phyloP scores from a whole-genome alignment of 2,113 vertebrate species.

The Chaetodon auriga region DNA sequence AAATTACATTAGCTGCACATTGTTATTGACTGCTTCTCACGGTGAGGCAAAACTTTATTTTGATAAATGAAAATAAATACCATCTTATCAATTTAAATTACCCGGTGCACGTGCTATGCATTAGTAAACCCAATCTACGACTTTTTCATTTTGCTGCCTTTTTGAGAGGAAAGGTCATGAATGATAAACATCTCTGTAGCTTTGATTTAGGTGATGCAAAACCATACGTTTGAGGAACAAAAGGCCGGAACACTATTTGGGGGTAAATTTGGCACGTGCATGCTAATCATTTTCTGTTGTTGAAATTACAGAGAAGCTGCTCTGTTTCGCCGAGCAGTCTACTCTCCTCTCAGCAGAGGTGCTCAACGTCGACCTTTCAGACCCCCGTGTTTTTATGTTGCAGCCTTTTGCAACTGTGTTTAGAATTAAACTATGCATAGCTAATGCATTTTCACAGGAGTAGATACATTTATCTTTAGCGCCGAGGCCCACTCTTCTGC shows the following conservation, averaged over 20 bases:
- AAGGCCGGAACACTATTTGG: constrained; percentile 25
- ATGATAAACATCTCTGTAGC: not conserved
- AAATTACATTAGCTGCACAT: constrained; percentile 54
- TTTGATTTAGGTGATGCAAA: constrained; percentile 9
- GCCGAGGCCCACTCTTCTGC: constrained; percentile 22
- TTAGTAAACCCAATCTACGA: not conserved
- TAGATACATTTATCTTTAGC: constrained; percentile 57
- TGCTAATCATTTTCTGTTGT: constrained; percentile 62
- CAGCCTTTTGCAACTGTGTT: constrained; percentile 37
- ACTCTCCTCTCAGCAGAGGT: constrained; percentile 41
- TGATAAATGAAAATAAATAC: constrained; percentile 55
- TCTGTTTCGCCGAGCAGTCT: constrained; percentile 58
- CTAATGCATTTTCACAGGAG: constrained; percentile 54
- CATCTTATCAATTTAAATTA: constrained; percentile 29
- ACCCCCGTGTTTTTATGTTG: constrained; percentile 42
- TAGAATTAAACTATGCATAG: constrained; percentile 54
- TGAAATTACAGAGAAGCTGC: constrained; percentile 51
- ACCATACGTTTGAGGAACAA: constrained; percentile 32
- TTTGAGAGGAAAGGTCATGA: constrained; percentile 1
- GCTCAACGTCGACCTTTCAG: constrained; percentile 48
- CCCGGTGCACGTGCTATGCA: not conserved
- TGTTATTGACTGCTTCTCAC: constrained; percentile 54
- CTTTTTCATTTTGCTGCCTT: constrained; percentile 10
- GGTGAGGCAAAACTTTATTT: constrained; percentile 44
- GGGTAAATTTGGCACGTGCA: constrained; percentile 46